phyloP scores from a whole-genome alignment of 2,888 invertebrate species.

The Abscondita cerata region DNA sequence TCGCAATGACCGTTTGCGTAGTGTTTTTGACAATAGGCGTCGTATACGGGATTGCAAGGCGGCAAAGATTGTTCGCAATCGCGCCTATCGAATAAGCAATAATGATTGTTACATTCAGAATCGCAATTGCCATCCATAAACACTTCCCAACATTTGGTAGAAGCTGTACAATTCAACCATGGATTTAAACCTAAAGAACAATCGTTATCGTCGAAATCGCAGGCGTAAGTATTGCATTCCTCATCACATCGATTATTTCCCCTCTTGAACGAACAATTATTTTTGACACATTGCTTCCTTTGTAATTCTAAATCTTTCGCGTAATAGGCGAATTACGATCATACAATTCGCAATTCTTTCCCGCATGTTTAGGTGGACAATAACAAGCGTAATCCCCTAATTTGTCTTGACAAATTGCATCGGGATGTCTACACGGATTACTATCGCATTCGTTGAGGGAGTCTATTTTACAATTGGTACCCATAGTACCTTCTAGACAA shows the following conservation, averaged over 20 bases:
- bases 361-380: conserved; percentile 85
- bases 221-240: conserved; percentile 92
- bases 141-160: conserved; percentile 88
- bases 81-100: conserved; percentile 94
- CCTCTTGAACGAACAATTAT: conserved; percentile 82
- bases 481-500: conserved; percentile 82
- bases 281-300: conserved; percentile 75
- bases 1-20: conserved; percentile 96
- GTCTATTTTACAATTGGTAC: conserved; percentile 84
- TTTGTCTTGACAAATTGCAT: conserved; percentile 85
- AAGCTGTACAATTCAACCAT: conserved; percentile 91
- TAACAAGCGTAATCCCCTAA: conserved; percentile 86
- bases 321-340: conserved; percentile 73
- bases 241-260: conserved; percentile 86
- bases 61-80: conserved; percentile 89
- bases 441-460: conserved; percentile 85
- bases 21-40: conserved; percentile 90
- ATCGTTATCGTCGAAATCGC: conserved; percentile 93
- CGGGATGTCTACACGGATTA: conserved; percentile 84
- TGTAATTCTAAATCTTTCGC: conserved; percentile 73
- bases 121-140: conserved; percentile 92
- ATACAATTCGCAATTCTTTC: conserved; percentile 85
- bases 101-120: conserved; percentile 92
- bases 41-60: conserved; percentile 88
- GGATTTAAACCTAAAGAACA: conserved; percentile 84